A percentile compares a stretch with the other conserved stretches of the same genome.
Conservation (phyloP, 2,113 vertebrate genomes). For the Cyprinus carpio region DNA sequence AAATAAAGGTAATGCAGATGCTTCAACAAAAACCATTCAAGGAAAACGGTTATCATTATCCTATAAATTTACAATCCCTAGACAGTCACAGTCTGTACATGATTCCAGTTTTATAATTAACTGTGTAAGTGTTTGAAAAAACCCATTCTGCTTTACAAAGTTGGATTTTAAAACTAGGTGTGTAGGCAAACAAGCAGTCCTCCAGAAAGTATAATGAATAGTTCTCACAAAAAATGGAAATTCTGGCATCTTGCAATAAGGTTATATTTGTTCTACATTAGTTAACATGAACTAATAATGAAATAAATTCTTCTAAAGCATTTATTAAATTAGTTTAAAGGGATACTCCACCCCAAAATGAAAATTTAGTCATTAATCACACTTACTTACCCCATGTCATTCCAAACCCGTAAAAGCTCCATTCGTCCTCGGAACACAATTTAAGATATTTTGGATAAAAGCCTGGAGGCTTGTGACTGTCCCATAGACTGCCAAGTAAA, state of each 20-base stretch:
- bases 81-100: neutral
- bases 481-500: too few species aligned
- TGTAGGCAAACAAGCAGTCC: neutral
- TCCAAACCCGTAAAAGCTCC: too few species aligned
- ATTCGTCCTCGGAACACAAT: too few species aligned
- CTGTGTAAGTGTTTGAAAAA: neutral
- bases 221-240: neutral
- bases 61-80: neutral
- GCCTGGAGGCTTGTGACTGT: too few species aligned
- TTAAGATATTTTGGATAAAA: too few species aligned
- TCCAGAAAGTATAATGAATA: neutral
- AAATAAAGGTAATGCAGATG: constrained; percentile 4
- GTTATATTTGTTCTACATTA: neutral
- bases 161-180: neutral
- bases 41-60: neutral
- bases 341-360: too few species aligned
- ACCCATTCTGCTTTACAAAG: neutral
- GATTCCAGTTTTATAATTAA: neutral
- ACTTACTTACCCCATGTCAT: too few species aligned
- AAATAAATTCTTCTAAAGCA: neutral
- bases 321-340: too few species aligned
- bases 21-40: neutral
- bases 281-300: neutral
- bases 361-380: too few species aligned
- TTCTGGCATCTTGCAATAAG: neutral